phyloP scores from a whole-genome alignment of 2,797 vertebrate species.

The Sardinella longiceps region DNA sequence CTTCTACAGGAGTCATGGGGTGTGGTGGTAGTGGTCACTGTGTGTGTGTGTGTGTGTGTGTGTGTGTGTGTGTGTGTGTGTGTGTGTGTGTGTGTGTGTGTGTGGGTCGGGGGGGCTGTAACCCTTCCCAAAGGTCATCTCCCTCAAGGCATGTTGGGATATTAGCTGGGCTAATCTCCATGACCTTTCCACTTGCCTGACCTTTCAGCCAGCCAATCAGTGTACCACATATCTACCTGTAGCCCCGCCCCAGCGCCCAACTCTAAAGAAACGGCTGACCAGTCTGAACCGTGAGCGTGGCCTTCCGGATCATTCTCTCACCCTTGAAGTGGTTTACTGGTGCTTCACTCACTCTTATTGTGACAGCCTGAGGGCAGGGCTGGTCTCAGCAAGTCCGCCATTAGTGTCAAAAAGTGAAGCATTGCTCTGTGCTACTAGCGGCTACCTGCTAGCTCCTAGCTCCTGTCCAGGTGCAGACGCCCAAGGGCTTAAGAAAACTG shows the following conservation, averaged over 20 bases:
- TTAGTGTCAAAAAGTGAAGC: slow-evolving; percentile 1
- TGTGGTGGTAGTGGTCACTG: background rate
- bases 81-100: too few relatives aligned
- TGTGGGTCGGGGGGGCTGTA: too few relatives aligned
- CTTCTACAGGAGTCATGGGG: background rate
- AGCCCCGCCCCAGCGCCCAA: background rate
- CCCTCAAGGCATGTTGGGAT: slow-evolving; percentile 29
- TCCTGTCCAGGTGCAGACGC: background rate
- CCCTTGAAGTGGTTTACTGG: background rate
- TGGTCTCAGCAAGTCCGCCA: background rate
- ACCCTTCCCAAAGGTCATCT: slow-evolving; percentile 32
- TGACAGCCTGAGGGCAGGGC: background rate
- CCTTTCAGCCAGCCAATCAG: slow-evolving; percentile 41
- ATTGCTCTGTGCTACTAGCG: background rate
- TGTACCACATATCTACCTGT: background rate
- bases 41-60: too few relatives aligned
- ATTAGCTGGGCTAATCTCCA: slow-evolving; percentile 27
- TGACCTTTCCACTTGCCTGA: slow-evolving; percentile 27
- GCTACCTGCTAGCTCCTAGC: background rate
- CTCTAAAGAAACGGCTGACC: background rate
- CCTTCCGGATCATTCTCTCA: background rate
- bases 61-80: too few relatives aligned
- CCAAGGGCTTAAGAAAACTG: background rate
- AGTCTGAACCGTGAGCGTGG: background rate
- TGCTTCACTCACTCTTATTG: background rate